Evolutionary conservation across 2,888 invertebrate genomes (phyloP).

Genomic region (Apantesis nais): DNA sequence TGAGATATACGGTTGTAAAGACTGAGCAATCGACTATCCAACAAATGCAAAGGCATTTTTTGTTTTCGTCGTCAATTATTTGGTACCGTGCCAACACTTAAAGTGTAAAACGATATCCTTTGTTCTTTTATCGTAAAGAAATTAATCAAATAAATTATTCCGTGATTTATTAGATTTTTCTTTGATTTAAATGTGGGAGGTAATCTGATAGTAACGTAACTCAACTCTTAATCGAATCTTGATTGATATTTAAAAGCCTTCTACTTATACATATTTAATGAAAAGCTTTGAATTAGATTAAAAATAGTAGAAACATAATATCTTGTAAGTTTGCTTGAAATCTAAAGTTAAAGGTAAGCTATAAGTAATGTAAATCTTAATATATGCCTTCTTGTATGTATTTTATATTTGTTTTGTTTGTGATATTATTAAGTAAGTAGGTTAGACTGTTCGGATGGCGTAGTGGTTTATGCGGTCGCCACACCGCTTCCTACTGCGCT

Average conservation of each 20-base stretch:
- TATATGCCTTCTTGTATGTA: no score
- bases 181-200: neutral
- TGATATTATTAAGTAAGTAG: no score
- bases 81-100: neutral
- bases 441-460: no score
- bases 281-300: no score
- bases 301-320: neutral
- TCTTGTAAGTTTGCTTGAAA: neutral
- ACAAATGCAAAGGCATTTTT: neutral
- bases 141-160: neutral
- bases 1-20: slow-evolving; percentile 16
- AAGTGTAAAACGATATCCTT: neutral
- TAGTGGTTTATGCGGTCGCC: no score
- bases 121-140: no score
- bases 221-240: neutral
- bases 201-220: neutral
- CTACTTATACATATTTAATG: neutral
- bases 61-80: neutral
- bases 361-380: no score
- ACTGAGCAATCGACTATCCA: neutral
- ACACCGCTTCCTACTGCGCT: no score
- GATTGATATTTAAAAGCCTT: neutral
- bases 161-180: neutral
- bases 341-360: no score
- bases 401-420: no score